phyloP scores from a whole-genome alignment of 2,797 vertebrate genomes.

The Anniella stebbinsi region DNA sequence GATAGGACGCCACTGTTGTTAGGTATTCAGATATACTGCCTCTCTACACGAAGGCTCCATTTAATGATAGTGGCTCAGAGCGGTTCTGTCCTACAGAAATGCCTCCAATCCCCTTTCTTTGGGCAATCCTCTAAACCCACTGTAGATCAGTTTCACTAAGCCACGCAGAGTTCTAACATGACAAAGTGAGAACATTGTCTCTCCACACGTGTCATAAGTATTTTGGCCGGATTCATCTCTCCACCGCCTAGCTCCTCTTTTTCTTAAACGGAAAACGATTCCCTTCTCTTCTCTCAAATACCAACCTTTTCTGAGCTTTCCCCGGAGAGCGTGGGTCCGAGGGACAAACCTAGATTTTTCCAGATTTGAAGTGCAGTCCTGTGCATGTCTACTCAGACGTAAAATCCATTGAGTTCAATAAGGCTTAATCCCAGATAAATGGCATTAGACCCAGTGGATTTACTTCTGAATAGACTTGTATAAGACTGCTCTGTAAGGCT shows the following conservation, averaged over 20 bases:
- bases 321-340: background rate
- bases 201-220: background rate
- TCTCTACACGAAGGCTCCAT: background rate
- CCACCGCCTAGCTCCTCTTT: background rate
- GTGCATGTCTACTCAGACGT: too few relatives aligned
- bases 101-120: background rate
- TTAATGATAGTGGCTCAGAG: background rate
- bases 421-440: background rate
- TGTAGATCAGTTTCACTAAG: background rate
- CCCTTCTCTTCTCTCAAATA: background rate
- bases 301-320: too few relatives aligned
- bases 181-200: background rate
- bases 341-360: background rate
- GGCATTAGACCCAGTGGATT: too few relatives aligned
- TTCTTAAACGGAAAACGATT: background rate
- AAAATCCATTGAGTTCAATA: too few relatives aligned
- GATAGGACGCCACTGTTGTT: background rate
- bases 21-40: background rate
- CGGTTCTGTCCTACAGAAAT: background rate
- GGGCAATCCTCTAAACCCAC: background rate
- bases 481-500: too few relatives aligned
- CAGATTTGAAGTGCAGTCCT: background rate
- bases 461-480: too few relatives aligned
- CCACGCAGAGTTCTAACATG: too few relatives aligned
- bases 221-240: background rate